A percentile compares a stretch with the other conserved stretches of the same genome.
phyloP scores from a whole-genome alignment of 1,140 invertebrate species.

The Monomorium pharaonis region DNA sequence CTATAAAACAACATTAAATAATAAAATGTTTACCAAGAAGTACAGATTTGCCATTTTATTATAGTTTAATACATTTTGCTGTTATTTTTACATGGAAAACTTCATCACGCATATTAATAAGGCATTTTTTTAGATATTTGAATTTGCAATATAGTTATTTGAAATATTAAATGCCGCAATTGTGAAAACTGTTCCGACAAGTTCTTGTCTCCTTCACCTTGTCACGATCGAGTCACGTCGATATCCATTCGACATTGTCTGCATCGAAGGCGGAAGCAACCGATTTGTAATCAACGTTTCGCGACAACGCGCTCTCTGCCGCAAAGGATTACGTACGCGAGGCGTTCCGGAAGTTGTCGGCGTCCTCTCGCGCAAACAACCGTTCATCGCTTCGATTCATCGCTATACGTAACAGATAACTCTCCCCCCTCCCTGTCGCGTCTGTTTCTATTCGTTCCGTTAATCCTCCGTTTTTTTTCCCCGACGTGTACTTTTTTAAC shows the following conservation, averaged over 20 bases:
- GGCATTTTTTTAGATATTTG: too few relatives aligned
- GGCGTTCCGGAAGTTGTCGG: constrained; percentile 28
- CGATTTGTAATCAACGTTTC: constrained; percentile 62
- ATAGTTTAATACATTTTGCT: too few relatives aligned
- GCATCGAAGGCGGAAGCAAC: constrained; percentile 46
- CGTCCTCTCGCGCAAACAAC: constrained; percentile 13
- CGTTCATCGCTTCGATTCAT: neutral
- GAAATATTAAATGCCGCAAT: too few relatives aligned
- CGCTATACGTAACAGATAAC: neutral
- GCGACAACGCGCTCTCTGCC: constrained; percentile 30
- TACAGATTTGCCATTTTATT: too few relatives aligned
- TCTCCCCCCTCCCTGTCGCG: neutral
- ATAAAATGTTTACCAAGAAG: too few relatives aligned
- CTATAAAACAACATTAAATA: too few relatives aligned
- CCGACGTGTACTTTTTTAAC: neutral
- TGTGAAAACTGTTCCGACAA: too few relatives aligned
- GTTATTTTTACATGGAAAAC: too few relatives aligned
- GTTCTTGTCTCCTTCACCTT: too few relatives aligned
- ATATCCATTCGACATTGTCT: constrained; percentile 41
- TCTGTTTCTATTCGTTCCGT: neutral
- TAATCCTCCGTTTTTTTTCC: neutral
- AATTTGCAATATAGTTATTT: too few relatives aligned
- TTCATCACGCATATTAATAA: too few relatives aligned
- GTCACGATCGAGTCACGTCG: neutral
- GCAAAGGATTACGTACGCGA: constrained; percentile 16